Evolutionary conservation across 2,888 invertebrate genomes (phyloP).

Genomic region (Lepidochrysops patricia): DNA sequence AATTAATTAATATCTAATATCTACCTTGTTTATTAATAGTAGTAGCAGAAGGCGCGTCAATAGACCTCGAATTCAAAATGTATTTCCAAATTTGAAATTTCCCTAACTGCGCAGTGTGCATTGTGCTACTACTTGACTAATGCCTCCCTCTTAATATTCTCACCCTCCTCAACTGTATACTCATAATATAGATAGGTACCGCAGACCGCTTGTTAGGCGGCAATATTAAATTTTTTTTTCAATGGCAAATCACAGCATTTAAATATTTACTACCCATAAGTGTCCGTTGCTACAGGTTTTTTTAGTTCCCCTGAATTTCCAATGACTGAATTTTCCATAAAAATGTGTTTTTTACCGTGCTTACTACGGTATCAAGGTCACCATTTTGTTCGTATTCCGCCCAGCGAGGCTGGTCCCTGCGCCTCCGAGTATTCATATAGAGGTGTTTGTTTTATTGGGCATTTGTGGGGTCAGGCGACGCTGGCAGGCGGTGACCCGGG

Average conservation of each 20-base stretch:
- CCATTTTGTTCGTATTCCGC: slow-evolving; percentile 39
- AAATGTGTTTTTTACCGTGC: slow-evolving; percentile 26
- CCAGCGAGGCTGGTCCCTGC: slow-evolving; percentile 34
- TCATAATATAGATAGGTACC: no score
- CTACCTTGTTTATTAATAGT: no score
- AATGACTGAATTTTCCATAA: neutral
- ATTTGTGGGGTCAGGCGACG: slow-evolving; percentile 33
- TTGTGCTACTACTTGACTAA: no score
- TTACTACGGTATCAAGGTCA: slow-evolving; percentile 54
- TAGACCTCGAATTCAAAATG: no score
- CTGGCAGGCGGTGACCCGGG: slow-evolving; percentile 54
- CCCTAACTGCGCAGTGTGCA: no score
- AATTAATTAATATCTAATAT: no score
- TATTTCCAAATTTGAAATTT: no score
- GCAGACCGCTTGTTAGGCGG: neutral
- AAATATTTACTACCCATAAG: slow-evolving; percentile 14
- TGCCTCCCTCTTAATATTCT: no score
- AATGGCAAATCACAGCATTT: neutral
- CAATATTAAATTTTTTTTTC: neutral
- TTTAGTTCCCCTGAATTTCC: slow-evolving; percentile 9
- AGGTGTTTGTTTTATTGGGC: slow-evolving; percentile 22
- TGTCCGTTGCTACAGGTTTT: slow-evolving; percentile 11
- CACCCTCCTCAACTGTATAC: no score
- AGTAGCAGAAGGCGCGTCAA: no score
- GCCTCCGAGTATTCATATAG: neutral